Evolutionary conservation across 2,113 vertebrate genomes (phyloP).

Genomic region (Ciconia maguari): DNA sequence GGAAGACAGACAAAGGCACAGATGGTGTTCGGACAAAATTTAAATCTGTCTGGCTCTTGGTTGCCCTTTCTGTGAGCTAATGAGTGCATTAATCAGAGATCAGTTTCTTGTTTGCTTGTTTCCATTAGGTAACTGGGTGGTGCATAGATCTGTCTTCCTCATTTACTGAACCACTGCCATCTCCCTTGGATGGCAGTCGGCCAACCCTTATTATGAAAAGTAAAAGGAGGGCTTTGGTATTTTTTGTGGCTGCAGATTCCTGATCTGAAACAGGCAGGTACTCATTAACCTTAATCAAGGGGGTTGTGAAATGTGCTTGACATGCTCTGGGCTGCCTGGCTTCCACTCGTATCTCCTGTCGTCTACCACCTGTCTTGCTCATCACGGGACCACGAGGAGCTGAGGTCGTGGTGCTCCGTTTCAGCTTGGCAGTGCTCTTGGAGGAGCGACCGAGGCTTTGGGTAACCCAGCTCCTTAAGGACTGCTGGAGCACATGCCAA

Average conservation of each 20-base stretch:
- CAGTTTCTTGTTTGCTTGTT: not conserved
- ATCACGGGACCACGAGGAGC: not conserved
- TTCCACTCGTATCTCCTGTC: not conserved
- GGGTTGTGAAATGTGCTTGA: not conserved
- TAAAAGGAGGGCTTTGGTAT: not conserved
- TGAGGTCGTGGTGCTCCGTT: not conserved
- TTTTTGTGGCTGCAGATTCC: not conserved
- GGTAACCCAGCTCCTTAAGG: conserved; percentile 56
- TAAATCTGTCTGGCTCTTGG: not conserved
- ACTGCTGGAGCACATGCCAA: not conserved
- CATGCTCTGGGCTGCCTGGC: not conserved
- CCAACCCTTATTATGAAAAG: not conserved
- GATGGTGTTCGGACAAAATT: not conserved
- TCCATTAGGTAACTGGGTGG: not conserved
- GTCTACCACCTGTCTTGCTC: not conserved
- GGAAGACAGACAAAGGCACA: not conserved
- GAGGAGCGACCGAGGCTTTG: not conserved
- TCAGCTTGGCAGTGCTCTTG: not conserved
- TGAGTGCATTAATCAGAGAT: not conserved
- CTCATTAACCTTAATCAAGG: not conserved
- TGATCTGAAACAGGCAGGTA: not conserved
- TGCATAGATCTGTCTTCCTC: not conserved
- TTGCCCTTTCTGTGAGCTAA: not conserved
- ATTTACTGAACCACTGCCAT: not conserved
- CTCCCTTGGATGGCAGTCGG: not conserved